Evolutionary conservation across 2,113 vertebrate species (phyloP).

Genomic region (Ctenomys sociabilis): DNA sequence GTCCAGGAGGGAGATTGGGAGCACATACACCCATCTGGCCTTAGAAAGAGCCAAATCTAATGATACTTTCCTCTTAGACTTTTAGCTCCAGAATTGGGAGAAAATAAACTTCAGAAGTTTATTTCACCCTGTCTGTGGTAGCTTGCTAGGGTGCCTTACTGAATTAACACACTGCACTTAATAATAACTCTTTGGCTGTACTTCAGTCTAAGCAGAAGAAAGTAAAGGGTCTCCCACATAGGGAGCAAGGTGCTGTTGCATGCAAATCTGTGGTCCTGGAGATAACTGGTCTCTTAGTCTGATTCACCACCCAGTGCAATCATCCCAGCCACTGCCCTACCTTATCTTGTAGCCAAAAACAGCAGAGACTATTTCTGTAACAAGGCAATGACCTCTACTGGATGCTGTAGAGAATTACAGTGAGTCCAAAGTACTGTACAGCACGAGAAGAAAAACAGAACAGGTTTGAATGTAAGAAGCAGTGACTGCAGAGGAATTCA

Average conservation of each 20-base stretch:
- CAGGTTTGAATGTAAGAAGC: background rate
- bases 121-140: background rate
- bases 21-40: background rate
- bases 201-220: background rate
- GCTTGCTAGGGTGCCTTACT: background rate
- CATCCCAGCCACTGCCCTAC: background rate
- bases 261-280: background rate
- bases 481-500: background rate
- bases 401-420: constrained; percentile 58
- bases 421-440: background rate
- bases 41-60: background rate
- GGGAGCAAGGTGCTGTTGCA: background rate
- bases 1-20: background rate
- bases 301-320: background rate
- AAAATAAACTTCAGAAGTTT: background rate
- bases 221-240: background rate
- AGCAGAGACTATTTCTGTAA: constrained; percentile 47
- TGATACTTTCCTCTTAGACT: background rate
- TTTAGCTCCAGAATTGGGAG: background rate
- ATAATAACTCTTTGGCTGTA: background rate
- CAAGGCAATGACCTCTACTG: constrained; percentile 73
- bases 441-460: fast-evolving
- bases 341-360: background rate
- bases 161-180: background rate
- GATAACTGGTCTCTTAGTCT: background rate